These are phyloP conservation scores for Scaptomyza reducta DNA, from an alignment of 2,888 invertebrate genomes.

Conservation along the genomic window DNA sequence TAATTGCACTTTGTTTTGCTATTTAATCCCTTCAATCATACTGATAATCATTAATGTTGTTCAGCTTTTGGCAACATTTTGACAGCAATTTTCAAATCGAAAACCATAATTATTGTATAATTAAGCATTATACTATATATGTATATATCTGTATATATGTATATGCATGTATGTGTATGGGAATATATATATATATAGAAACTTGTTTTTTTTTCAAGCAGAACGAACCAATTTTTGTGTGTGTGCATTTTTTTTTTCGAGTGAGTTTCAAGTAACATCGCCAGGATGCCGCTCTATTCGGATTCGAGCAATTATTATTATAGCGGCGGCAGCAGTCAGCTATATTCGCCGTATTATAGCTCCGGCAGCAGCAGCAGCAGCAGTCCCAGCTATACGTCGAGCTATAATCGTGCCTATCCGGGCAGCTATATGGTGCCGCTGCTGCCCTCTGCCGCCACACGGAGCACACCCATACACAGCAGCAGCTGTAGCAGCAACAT, in stretches of 20 bases:
- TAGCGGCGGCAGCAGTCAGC: constrained; percentile 85
- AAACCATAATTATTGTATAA: constrained; percentile 48
- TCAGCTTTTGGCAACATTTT: constrained; percentile 38
- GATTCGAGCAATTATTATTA: constrained; percentile 87
- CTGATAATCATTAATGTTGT: constrained; percentile 51
- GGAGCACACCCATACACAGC: constrained; percentile 15
- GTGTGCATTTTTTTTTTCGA: constrained; percentile 32
- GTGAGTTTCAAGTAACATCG: constrained; percentile 14
- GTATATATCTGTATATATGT: constrained; percentile 9
- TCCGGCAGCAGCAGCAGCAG: constrained; percentile 81
- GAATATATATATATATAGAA: constrained; percentile 23
- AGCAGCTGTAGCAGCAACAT: constrained; percentile 18
- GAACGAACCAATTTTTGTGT: background rate
- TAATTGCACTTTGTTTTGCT: constrained; percentile 46
- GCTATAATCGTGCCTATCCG: constrained; percentile 85
- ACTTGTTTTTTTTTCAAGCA: constrained; percentile 1
- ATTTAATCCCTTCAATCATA: too few species aligned
- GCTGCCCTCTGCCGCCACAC: constrained; percentile 29
- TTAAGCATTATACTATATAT: constrained; percentile 31
- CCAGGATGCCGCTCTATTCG: constrained; percentile 88
- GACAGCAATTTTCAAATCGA: constrained; percentile 36
- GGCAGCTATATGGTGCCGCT: constrained; percentile 80
- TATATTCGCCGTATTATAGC: constrained; percentile 85
- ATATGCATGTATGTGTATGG: constrained; percentile 13
- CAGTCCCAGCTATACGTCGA: constrained; percentile 85